These are phyloP conservation scores for Parauchenoglanis ngamensis DNA, from an alignment of 2,797 vertebrate species.

Conservation along the genomic window DNA sequence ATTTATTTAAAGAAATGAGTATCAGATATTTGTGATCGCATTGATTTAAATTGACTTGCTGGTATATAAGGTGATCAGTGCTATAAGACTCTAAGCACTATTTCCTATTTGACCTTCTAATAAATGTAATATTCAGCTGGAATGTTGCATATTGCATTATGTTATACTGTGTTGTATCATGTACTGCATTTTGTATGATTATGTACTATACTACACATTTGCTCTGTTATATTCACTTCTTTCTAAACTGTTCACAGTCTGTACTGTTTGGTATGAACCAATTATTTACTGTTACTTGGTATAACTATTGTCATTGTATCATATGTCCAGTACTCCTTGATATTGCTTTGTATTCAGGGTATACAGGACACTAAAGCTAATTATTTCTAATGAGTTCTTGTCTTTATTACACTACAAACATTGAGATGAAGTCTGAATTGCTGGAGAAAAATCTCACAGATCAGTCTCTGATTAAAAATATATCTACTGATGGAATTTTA, in stretches of 20 bases:
- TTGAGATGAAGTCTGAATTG: constrained; percentile 52
- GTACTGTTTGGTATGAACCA: background rate
- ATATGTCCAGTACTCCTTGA: background rate
- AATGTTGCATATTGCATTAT: background rate
- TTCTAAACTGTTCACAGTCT: background rate
- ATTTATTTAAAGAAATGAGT: background rate
- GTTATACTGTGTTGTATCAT: background rate
- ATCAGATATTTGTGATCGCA: background rate
- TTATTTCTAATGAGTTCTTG: background rate
- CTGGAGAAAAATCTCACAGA: constrained; percentile 37
- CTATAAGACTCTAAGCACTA: background rate
- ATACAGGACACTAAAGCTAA: background rate
- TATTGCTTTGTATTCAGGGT: background rate
- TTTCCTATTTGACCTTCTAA: background rate
- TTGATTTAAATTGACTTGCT: background rate
- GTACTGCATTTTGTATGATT: background rate
- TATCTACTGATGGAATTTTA: background rate
- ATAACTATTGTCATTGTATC: background rate
- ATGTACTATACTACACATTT: background rate
- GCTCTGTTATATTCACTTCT: background rate
- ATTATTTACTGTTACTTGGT: background rate
- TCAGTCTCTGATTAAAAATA: constrained; percentile 11
- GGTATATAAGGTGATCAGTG: background rate
- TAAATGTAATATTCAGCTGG: background rate
- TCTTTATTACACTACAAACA: background rate